These are phyloP conservation scores for Temnothorax ravouxi DNA, from an alignment of 2,888 invertebrate genomes.

Conservation along the genomic window DNA sequence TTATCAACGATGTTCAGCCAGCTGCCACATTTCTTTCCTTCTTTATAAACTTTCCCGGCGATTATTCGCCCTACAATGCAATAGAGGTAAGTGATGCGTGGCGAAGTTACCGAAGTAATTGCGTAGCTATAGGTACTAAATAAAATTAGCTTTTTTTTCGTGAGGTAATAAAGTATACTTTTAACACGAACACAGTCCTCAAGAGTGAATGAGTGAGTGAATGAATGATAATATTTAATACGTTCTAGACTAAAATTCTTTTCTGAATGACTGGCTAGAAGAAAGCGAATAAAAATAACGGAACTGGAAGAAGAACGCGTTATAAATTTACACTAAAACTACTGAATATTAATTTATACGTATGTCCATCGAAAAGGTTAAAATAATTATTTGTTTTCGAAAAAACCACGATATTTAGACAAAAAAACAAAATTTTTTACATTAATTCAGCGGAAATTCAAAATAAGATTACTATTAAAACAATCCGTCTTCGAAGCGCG, in stretches of 20 bases:
- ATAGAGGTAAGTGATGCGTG: conserved; percentile 79
- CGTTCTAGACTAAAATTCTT: not conserved
- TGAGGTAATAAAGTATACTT: not conserved
- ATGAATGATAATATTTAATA: not conserved
- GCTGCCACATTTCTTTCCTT: conserved; percentile 61
- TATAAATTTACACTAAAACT: not conserved
- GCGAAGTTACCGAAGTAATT: not conserved
- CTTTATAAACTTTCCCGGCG: conserved; percentile 77
- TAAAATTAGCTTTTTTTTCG: not conserved
- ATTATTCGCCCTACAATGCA: conserved; percentile 85
- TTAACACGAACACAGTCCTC: not conserved
- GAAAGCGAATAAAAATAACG: not conserved
- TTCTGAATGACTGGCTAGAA: not conserved
- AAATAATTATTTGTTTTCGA: too few species aligned
- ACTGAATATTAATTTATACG: not conserved
- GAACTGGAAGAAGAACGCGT: not conserved
- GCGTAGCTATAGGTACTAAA: not conserved
- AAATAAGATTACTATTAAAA: too few species aligned
- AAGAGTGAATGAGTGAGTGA: too few species aligned
- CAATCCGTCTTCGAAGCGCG: too few species aligned
- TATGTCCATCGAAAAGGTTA: too few species aligned
- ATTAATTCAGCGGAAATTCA: too few species aligned
- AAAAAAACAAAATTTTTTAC: too few species aligned
- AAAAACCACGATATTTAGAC: too few species aligned
- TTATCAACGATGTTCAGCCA: conserved; percentile 8